Percentiles rank a stretch among this genome's conserved stretches.
Evolutionary conservation across 2,113 vertebrate species (phyloP).

Genomic region (Microtus ochrogaster): DNA sequence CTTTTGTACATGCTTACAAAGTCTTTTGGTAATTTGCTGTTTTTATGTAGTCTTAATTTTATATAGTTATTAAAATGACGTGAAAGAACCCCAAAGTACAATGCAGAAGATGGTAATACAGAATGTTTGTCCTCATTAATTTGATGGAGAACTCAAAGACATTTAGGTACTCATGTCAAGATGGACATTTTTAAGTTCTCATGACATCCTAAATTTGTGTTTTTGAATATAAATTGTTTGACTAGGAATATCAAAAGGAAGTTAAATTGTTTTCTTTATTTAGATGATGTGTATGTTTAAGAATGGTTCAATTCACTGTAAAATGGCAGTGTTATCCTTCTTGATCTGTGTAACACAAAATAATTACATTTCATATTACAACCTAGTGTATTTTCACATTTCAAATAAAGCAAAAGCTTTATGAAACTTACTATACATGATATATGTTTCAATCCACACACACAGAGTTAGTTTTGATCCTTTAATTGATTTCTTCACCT

Average conservation of each 20-base stretch:
- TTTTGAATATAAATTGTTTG: slow-evolving; percentile 31
- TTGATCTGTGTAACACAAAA: slow-evolving; percentile 5
- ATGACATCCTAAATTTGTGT: slow-evolving; percentile 37
- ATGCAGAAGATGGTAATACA: not conserved
- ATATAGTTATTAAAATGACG: slow-evolving; percentile 43
- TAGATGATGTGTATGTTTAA: slow-evolving; percentile 24
- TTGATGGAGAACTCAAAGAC: not conserved
- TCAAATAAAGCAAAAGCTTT: slow-evolving; percentile 8
- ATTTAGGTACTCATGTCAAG: slow-evolving; percentile 41
- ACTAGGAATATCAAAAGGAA: not conserved
- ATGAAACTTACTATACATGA: slow-evolving; percentile 11
- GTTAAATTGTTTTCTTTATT: slow-evolving; percentile 2
- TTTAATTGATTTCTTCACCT: slow-evolving; percentile 46
- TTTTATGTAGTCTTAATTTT: not conserved
- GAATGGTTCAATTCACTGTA: not conserved
- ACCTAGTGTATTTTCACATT: slow-evolving; percentile 19
- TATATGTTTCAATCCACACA: not conserved
- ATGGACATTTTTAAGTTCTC: slow-evolving; percentile 31
- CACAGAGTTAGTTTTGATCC: not conserved
- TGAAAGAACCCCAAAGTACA: slow-evolving; percentile 12
- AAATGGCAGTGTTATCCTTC: not conserved
- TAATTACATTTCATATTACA: slow-evolving; percentile 53
- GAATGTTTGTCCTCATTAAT: slow-evolving; percentile 18
- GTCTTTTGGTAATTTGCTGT: slow-evolving; percentile 20
- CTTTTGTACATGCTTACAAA: not conserved